These are phyloP conservation scores for Catalaphyllia jardinei DNA, from an alignment of 64 coral and sea anemone genomes.

Conservation along the genomic window DNA sequence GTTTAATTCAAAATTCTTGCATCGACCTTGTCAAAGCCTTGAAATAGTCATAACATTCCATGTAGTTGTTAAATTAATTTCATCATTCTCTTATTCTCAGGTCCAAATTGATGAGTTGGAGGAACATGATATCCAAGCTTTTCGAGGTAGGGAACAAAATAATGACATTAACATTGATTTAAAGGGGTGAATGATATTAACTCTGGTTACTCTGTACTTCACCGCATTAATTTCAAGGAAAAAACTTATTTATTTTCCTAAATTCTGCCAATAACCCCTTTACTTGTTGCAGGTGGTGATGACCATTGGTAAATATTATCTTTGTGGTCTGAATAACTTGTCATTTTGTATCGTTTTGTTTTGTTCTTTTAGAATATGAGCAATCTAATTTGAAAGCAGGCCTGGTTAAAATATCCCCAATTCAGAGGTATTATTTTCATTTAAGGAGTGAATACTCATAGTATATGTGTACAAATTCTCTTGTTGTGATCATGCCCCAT, in stretches of 20 bases:
- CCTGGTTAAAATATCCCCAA: conserved; percentile 59
- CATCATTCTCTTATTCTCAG: conserved; percentile 19
- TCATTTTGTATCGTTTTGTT: neutral
- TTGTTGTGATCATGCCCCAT: too few species aligned
- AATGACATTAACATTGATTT: neutral
- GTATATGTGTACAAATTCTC: too few species aligned
- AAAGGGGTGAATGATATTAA: neutral
- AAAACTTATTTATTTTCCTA: too few species aligned
- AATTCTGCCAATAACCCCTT: neutral
- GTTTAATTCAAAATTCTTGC: neutral
- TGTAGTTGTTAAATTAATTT: neutral
- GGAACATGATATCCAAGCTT: conserved; percentile 95
- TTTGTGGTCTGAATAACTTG: neutral
- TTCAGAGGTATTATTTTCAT: conserved; percentile 57
- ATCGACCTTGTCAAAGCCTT: neutral
- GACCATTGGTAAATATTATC: neutral
- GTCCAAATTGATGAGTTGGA: conserved; percentile 97
- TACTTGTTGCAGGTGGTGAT: neutral
- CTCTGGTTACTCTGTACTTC: neutral
- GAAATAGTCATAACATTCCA: neutral
- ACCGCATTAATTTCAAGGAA: too few species aligned
- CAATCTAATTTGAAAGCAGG: conserved; percentile 54
- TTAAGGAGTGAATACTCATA: too few species aligned
- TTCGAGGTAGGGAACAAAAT: conserved; percentile 65
- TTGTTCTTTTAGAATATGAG: conserved; percentile 35